Evolutionary conservation across 2,888 invertebrate species (phyloP), one percentile per base, ranked within the genome.

Genomic region (Schizaphis graminum): DNA sequence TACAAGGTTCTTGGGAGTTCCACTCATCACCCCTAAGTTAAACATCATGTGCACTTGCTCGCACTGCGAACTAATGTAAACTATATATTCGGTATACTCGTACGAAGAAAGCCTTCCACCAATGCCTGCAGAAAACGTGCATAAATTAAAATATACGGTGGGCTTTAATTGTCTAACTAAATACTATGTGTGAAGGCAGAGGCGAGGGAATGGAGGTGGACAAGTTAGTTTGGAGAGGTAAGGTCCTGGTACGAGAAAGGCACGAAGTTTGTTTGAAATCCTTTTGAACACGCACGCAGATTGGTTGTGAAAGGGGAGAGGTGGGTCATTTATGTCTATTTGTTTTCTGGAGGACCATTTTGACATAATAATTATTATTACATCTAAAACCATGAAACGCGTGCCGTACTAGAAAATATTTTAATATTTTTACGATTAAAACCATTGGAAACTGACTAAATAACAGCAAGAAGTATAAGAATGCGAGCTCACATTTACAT

Each of bases 371-470:
- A 47, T 92, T 24, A n/a, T 92, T 24, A n/a, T 49, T 61, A 77
- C 35, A 77, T 26, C 47, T 47, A 13, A 56, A 85, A 91, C n/a
- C 44, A 47, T 86, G 10, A 61, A 91, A 49, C 61, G 61, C n/a
- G 26, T 35, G 13, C 41, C 21, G 28, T 16, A 21, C 61, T 35
- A 10, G n/a, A 49, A 41, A 87, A 92, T 92, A 92, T 92, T 87
- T 92, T n/a, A 92, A 92, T 92, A 49, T 87, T 87, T 61, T 92
- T 49, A 49, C 21, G 41, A 92, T 87, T 67, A 49, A 87, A 87
- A 41, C 28, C 61, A 24, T 67, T 35, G 61, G 21, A 44, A 92
- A 47, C 57, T n/a, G 49, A 53, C 67, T 91, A 77, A 91, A 86
- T 44, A 21, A 57, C n/a, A 35, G 26, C n/a, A 47, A 21, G 26